Base-by-base conservation (phyloP, 2,888 invertebrate genomes). In the Lepidochrysops patricia region DNA sequence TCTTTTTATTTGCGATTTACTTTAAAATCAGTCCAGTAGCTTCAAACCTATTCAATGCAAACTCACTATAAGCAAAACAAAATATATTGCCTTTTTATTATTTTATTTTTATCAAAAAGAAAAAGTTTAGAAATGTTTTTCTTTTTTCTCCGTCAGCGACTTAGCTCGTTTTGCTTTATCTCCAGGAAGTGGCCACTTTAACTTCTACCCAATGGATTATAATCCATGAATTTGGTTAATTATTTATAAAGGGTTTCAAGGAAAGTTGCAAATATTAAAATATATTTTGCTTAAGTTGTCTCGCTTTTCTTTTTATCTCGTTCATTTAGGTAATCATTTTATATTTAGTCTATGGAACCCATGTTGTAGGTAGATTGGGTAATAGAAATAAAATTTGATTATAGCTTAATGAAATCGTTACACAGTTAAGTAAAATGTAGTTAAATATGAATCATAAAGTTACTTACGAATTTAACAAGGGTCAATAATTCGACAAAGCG, bases 201-300 rank as follows among this genome's bases (percentile, higher is more conserved):
- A 50, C 26, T 25, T 50, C 26, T 26, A 26, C 50, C 50, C 50
- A 50, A 50, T 50, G 50, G 26, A 26, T 26, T 25, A 50, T 26
- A 26, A 50, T 54, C 54, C 32, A 54, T 29, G 19, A 54, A 32
- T 27, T 32, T 54, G 29, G n/a, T 54, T 27, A 54, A 32, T 32
- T 19, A 54, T 27, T 27, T 54, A 12, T 54, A 19, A 29, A 32
- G 13, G 32, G 12, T 12, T 32, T 9, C 4, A 4, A 32, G 19
- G 23, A 43, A 43, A 23, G 9, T 43, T 19, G 9, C 9, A 19
- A 19, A 15, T 43, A 9, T 43, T 43, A 43, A 43, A 43, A 19
- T 43, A 43, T 19, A 43, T 5, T 29, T 29, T 12, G 43, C 9
- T 9, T 43, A 4, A 23, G 19, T 43, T 43, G 43, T 43, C 23